These are phyloP conservation scores for Nesoenas mayeri DNA, from an alignment of 2,113 vertebrate species.

Conservation along the genomic window DNA sequence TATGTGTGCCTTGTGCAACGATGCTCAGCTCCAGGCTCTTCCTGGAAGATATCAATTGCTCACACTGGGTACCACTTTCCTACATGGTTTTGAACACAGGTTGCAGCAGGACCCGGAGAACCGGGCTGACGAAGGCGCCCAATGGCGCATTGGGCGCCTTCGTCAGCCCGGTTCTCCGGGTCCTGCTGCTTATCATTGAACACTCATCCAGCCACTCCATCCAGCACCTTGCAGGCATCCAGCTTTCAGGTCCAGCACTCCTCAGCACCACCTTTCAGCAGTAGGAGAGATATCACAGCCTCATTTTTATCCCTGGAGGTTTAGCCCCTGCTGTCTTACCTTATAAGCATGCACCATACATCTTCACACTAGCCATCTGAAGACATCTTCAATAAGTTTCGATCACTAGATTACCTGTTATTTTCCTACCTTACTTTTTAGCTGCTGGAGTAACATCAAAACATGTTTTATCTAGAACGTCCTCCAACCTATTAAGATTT, in stretches of 20 bases:
- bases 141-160: background rate
- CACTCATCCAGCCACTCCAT: background rate
- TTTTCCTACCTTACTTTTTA: background rate
- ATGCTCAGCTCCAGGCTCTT: background rate
- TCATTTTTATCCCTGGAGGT: background rate
- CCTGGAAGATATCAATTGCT: background rate
- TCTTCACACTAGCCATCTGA: background rate
- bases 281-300: background rate
- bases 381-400: background rate
- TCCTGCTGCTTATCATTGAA: background rate
- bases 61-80: background rate
- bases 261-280: background rate
- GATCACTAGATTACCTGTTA: background rate
- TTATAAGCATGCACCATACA: background rate
- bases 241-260: background rate
- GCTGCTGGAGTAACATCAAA: background rate
- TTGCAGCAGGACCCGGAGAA: background rate
- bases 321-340: background rate
- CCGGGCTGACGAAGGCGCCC: background rate
- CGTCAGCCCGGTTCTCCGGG: rapidly evolving
- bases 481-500: background rate
- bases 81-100: background rate
- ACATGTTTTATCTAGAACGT: background rate
- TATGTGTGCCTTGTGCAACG: background rate
- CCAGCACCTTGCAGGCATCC: background rate